These are phyloP conservation scores for Agriopis aurantiaria DNA, from an alignment of 2,888 invertebrate species.

Conservation along the genomic window DNA sequence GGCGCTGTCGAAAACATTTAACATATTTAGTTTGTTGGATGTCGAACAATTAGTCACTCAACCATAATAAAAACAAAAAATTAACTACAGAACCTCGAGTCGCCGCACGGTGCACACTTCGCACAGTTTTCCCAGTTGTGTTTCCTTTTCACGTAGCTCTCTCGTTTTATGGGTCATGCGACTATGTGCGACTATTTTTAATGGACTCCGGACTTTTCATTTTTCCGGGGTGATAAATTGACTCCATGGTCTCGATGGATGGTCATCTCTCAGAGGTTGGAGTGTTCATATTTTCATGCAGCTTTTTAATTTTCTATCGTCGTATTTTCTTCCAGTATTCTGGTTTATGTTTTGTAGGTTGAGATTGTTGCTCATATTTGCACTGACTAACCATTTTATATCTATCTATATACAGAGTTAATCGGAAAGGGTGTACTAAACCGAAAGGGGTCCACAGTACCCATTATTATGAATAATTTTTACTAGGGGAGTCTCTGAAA, in stretches of 20 bases:
- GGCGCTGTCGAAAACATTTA: no score
- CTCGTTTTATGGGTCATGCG: slow-evolving; percentile 85
- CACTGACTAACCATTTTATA: not conserved
- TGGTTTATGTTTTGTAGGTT: slow-evolving; percentile 18
- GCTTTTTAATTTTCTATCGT: slow-evolving; percentile 51
- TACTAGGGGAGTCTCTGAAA: no score
- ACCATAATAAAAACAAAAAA: not conserved
- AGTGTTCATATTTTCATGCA: slow-evolving; percentile 64
- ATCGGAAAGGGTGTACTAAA: no score
- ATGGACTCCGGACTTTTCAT: slow-evolving; percentile 81
- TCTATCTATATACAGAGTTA: no score
- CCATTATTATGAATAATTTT: no score
- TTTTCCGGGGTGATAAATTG: slow-evolving; percentile 83
- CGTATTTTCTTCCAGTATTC: slow-evolving; percentile 36
- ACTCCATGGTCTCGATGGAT: slow-evolving; percentile 80
- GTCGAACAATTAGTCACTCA: no score
- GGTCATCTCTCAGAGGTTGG: slow-evolving; percentile 73
- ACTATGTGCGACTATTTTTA: slow-evolving; percentile 86
- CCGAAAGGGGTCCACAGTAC: no score
- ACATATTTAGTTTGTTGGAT: no score
- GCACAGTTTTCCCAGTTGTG: slow-evolving; percentile 74
- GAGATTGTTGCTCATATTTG: slow-evolving; percentile 5
- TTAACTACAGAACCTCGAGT: slow-evolving; percentile 52
- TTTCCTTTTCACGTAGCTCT: slow-evolving; percentile 81
- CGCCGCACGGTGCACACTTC: slow-evolving; percentile 37